Evolutionary conservation across 2,888 invertebrate species (phyloP).

Genomic region (Watsonalla cultraria): DNA sequence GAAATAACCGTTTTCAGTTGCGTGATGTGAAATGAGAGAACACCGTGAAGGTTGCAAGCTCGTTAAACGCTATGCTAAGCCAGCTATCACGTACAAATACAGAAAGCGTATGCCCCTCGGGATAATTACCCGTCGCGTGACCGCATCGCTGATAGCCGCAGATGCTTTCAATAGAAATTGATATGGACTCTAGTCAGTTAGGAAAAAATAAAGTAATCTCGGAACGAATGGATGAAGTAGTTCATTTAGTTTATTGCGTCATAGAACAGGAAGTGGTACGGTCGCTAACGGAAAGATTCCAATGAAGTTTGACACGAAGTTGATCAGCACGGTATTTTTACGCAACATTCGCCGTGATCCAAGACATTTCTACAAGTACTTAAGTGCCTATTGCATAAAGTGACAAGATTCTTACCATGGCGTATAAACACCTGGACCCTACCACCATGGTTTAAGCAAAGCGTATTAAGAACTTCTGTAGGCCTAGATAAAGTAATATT

Average conservation of each 20-base stretch:
- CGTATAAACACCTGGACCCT: background rate
- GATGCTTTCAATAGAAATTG: slow-evolving; percentile 39
- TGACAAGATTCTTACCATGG: slow-evolving; percentile 9
- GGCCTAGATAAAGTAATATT: too few species aligned
- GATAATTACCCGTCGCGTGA: slow-evolving; percentile 44
- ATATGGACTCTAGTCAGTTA: slow-evolving; percentile 18
- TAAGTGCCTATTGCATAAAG: slow-evolving; percentile 10
- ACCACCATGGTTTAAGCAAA: too few species aligned
- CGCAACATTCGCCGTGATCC: slow-evolving; percentile 29
- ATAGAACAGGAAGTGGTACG: slow-evolving; percentile 29
- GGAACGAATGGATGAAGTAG: slow-evolving; percentile 27
- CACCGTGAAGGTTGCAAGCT: slow-evolving; percentile 1
- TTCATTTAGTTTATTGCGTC: slow-evolving; percentile 26
- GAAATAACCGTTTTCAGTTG: background rate
- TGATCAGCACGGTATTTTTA: slow-evolving; percentile 43
- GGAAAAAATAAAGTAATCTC: slow-evolving; percentile 15
- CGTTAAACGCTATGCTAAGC: background rate
- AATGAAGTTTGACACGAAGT: slow-evolving; percentile 40
- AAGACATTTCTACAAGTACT: background rate
- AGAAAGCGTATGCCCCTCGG: slow-evolving; percentile 23
- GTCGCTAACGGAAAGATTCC: slow-evolving; percentile 21
- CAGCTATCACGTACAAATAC: slow-evolving; percentile 11
- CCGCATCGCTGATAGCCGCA: slow-evolving; percentile 31
- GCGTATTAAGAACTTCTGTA: too few species aligned
- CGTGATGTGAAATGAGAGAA: background rate